Conservation (phyloP, 2,113 vertebrate species). For the Cromileptes altivelis region DNA sequence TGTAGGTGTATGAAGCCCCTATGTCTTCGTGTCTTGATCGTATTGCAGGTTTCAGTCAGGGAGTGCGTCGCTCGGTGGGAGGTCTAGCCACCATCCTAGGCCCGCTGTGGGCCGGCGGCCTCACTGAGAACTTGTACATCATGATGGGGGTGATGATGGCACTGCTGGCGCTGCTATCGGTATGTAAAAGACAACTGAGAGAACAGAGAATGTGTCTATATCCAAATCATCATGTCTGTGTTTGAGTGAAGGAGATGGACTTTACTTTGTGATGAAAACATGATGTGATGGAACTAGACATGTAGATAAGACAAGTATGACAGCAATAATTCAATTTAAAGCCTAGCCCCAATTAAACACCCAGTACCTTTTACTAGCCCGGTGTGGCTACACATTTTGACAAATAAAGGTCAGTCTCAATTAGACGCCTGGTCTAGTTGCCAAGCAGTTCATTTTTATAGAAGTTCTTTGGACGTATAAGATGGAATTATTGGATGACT, state of each 20-base stretch:
- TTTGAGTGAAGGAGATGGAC: background rate
- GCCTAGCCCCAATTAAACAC: too few relatives aligned
- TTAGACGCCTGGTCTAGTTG: too few relatives aligned
- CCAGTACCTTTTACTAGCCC: too few relatives aligned
- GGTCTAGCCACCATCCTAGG: slow-evolving; percentile 90
- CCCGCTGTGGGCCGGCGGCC: slow-evolving; percentile 88
- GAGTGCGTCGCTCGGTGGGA: slow-evolving; percentile 88
- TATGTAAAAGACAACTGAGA: slow-evolving; percentile 58
- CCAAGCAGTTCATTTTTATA: too few relatives aligned
- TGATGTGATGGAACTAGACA: too few relatives aligned
- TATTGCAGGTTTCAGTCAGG: slow-evolving; percentile 87
- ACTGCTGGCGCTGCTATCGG: slow-evolving; percentile 84
- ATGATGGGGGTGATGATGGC: slow-evolving; percentile 90
- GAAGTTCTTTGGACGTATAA: too few relatives aligned
- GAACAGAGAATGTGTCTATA: background rate
- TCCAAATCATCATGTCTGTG: background rate
- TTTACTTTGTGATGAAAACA: too few relatives aligned
- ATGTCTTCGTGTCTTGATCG: slow-evolving; percentile 3
- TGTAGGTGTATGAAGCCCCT: background rate
- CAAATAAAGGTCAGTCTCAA: too few relatives aligned
- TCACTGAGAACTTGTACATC: slow-evolving; percentile 85
- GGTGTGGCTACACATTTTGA: too few relatives aligned
- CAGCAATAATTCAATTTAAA: too few relatives aligned
- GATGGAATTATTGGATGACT: too few relatives aligned
- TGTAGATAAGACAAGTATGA: background rate